Evolutionary conservation across 2,888 invertebrate species (phyloP), one percentile per base, ranked within the genome.

Genomic region (Busseola fusca): DNA sequence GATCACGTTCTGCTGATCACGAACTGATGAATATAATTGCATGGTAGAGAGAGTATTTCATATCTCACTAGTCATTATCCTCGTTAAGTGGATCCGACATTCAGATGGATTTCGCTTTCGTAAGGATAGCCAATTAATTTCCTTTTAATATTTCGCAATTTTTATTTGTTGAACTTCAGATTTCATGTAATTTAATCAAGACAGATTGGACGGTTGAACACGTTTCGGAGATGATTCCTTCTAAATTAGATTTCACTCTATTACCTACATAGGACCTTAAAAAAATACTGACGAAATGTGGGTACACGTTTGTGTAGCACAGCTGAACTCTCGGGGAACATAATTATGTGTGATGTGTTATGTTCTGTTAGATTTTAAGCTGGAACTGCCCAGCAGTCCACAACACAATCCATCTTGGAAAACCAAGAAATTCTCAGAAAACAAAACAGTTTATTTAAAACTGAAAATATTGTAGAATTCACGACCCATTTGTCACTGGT

Each of bases 401-500:
- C 25, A 18, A 34, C 21, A 30, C 25, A 18, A 74, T 27, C 21
- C 25, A 50, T 58, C 27, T 0, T 45, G 69, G 45, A 37, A 76
- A 76, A 76, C 14, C 2, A 16, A 63, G 1, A 42, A 52, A 9
- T 42, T 69, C 60, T 69, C 69, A 37, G 62, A 75, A 67, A 60
- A 69, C 21, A 52, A 63, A 76, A 78, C 30, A 52, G 30, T 74
- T 67, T 68, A 68, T 72, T 75, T 69, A 60, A 57, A 73, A 74
- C 58, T 73, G 60, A 75, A 74, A 74, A 78, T 74, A 73, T 77
- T 67, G 64, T 84, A 69, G 50, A 80, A 78, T 74, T 75, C 73
- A 76, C 37, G 48, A 59, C 42, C 75, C 67, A 77, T 76, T 81
- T 80, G 84, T 79, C 76, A 78, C 84, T 76, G 52, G 72, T 72